phyloP scores from a whole-genome alignment of 1,140 invertebrate species.

The Bombus soroeensis region DNA sequence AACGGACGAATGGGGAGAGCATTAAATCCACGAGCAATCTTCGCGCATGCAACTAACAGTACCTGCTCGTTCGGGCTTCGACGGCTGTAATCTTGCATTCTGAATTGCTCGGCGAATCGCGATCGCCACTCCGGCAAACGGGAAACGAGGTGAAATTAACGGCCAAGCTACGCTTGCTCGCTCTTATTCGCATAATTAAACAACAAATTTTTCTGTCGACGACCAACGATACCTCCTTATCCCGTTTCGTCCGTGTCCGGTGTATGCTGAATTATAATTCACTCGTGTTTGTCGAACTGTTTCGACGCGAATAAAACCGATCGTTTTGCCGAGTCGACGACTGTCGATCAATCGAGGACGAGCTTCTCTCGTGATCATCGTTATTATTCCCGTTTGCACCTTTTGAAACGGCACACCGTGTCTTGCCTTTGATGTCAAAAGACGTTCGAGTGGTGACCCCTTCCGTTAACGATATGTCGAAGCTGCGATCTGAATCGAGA shows the following conservation, averaged over 20 bases:
- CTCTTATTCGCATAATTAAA: conserved; percentile 30
- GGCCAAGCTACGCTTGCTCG: background rate
- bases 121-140: background rate
- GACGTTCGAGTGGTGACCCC: conserved; percentile 23
- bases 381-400: background rate
- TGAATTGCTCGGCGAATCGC: conserved; percentile 32
- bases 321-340: background rate
- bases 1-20: conserved; percentile 21
- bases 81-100: conserved; percentile 51
- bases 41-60: conserved; percentile 50
- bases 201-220: background rate
- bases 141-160: conserved; percentile 42
- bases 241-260: background rate
- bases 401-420: conserved; percentile 2
- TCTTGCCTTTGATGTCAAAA: conserved; percentile 32
- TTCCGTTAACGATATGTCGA: conserved; percentile 11
- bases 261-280: background rate
- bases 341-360: background rate
- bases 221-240: no score
- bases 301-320: background rate
- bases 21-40: conserved; percentile 62
- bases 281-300: no score
- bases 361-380: background rate
- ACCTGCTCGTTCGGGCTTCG: conserved; percentile 20
- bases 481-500: background rate